Percentiles rank a stretch among this genome's conserved stretches.
phyloP scores from a whole-genome alignment of 2,797 vertebrate genomes.

The Paramormyrops hopkinsi region DNA sequence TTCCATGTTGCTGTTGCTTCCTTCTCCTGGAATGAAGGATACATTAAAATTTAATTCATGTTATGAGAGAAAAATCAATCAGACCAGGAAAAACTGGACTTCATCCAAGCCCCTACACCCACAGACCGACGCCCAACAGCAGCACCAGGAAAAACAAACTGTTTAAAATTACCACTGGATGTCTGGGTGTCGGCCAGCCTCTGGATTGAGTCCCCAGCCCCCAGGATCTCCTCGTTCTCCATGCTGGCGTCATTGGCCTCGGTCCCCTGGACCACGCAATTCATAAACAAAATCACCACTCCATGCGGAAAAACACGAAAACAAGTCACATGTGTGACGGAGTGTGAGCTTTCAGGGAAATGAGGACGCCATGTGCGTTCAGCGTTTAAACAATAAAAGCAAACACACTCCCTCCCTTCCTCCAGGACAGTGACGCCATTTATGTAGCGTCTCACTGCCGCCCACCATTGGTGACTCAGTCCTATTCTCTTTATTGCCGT shows the following conservation, averaged over 20 bases:
- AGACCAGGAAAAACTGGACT: not conserved
- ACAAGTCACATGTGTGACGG: not conserved
- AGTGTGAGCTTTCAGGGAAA: not conserved
- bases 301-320: not conserved
- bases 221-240: slow-evolving; percentile 90
- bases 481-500: not conserved
- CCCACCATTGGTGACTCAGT: not conserved
- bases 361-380: not conserved
- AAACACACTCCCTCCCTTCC: not conserved
- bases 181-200: slow-evolving; percentile 84
- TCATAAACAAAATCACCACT: not conserved
- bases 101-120: slow-evolving; percentile 34
- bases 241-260: slow-evolving; percentile 87
- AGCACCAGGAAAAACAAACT: not conserved
- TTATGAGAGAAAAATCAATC: not conserved
- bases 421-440: not conserved
- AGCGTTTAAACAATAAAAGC: not conserved
- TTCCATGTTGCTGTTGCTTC: slow-evolving; percentile 59
- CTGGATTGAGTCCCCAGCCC: slow-evolving; percentile 82
- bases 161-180: slow-evolving; percentile 67
- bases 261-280: slow-evolving; percentile 63
- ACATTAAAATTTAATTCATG: not conserved
- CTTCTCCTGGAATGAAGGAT: slow-evolving; percentile 61
- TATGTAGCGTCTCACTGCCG: not conserved
- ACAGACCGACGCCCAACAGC: not conserved